Evolutionary conservation across 37 sponge, comb jelly and placozoan species (phyloP).

Genomic region (Bolinopsis microptera): DNA sequence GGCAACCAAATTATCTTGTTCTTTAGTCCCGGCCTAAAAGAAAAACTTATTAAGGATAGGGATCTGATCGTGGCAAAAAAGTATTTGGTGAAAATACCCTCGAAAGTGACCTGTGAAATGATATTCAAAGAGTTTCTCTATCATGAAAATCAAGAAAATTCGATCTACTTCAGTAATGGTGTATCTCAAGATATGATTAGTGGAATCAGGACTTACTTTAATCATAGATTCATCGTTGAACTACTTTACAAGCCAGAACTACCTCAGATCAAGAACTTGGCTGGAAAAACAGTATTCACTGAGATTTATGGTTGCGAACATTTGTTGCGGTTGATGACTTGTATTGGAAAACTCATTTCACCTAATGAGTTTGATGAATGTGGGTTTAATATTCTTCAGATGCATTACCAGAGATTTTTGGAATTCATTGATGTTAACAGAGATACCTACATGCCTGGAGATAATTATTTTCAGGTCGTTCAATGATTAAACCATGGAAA

Average conservation of each 20-base stretch:
- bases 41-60: not conserved
- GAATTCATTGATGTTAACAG: slow-evolving; percentile 46
- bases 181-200: slow-evolving; percentile 41
- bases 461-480: slow-evolving; percentile 16
- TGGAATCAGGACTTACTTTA: slow-evolving; percentile 42
- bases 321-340: slow-evolving; percentile 35
- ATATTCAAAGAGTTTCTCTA: slow-evolving; percentile 55
- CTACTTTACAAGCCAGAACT: slow-evolving; percentile 18
- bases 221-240: slow-evolving; percentile 35
- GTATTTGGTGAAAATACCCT: slow-evolving; percentile 41
- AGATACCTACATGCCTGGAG: slow-evolving; percentile 9
- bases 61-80: slow-evolving; percentile 13
- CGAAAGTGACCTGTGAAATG: slow-evolving; percentile 12
- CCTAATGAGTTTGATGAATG: slow-evolving; percentile 21
- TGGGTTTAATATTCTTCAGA: slow-evolving; percentile 39
- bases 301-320: slow-evolving; percentile 43
- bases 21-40: not conserved
- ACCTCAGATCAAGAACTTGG: slow-evolving; percentile 10
- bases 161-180: slow-evolving; percentile 16
- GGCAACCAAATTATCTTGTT: slow-evolving; percentile 18
- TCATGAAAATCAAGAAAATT: slow-evolving; percentile 34
- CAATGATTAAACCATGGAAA: not conserved
- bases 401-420: slow-evolving; percentile 33
- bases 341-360: slow-evolving; percentile 53
- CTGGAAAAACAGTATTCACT: slow-evolving; percentile 33